Evolutionary conservation across 2,113 vertebrate genomes (phyloP).

Genomic region (Telmatochromis sp.): DNA sequence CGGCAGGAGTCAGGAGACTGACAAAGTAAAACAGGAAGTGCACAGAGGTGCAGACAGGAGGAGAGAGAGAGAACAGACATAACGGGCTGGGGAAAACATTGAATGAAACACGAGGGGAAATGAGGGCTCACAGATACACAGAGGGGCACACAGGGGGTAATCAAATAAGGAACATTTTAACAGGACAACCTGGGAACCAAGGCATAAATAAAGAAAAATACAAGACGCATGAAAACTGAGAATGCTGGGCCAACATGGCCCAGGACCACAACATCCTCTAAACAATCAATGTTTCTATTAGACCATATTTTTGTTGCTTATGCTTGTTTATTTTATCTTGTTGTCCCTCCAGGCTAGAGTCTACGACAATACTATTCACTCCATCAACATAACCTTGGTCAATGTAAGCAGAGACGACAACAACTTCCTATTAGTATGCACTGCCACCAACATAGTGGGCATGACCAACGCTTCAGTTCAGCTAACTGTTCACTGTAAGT

Average conservation of each 20-base stretch:
- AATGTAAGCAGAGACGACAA: slow-evolving; percentile 94
- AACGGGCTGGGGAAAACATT: background rate
- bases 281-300: background rate
- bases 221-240: background rate
- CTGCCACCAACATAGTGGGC: slow-evolving; percentile 90
- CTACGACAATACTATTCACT: slow-evolving; percentile 81
- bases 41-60: background rate
- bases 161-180: background rate
- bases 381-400: slow-evolving; percentile 86
- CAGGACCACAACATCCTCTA: background rate
- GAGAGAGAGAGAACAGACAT: background rate
- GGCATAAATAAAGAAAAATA: background rate
- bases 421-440: slow-evolving; percentile 84
- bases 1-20: background rate
- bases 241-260: background rate
- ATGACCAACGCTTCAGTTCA: slow-evolving; percentile 90
- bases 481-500: slow-evolving; percentile 93
- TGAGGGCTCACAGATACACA: background rate
- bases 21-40: background rate
- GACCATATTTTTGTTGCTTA: background rate
- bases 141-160: background rate
- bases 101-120: background rate
- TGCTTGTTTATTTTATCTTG: background rate
- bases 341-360: slow-evolving; percentile 71
- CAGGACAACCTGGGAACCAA: background rate